A percentile compares a stretch with the other conserved stretches of the same genome.
phyloP scores from a whole-genome alignment of 2,797 vertebrate genomes.

The Xenopus petersii region DNA sequence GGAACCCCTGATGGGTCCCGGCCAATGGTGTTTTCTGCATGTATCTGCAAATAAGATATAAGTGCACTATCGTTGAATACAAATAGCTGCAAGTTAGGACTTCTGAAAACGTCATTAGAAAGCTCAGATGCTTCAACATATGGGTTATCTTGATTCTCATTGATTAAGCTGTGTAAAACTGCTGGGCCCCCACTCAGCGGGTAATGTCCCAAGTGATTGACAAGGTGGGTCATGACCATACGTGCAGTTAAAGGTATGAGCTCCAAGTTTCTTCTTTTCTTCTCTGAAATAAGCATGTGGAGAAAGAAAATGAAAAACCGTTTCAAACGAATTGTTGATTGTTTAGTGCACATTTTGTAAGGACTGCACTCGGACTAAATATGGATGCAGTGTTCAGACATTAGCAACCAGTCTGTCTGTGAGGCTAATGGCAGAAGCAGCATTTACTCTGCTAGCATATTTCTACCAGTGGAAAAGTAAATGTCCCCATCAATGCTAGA shows the following conservation, averaged over 20 bases:
- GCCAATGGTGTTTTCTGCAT: constrained; percentile 61
- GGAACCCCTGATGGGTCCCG: constrained; percentile 54
- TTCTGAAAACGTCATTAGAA: constrained; percentile 91
- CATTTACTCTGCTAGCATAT: too few relatives aligned
- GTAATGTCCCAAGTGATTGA: constrained; percentile 94
- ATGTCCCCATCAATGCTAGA: too few relatives aligned
- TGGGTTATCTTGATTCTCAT: constrained; percentile 90
- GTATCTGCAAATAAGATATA: constrained; percentile 92
- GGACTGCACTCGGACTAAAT: too few relatives aligned
- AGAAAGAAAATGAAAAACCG: too few relatives aligned
- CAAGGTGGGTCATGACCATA: constrained; percentile 95
- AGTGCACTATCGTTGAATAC: constrained; percentile 95
- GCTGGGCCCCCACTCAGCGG: constrained; percentile 88
- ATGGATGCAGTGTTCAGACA: too few relatives aligned
- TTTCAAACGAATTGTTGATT: too few relatives aligned
- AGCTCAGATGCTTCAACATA: constrained; percentile 86
- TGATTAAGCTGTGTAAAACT: constrained; percentile 90
- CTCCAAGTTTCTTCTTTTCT: constrained; percentile 85
- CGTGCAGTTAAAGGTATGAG: constrained; percentile 89
- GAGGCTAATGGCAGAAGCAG: too few relatives aligned
- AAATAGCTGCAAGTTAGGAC: constrained; percentile 94
- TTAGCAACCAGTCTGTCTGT: too few relatives aligned
- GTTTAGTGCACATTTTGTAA: too few relatives aligned
- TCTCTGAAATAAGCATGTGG: constrained; percentile 66
- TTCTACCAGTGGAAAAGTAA: too few relatives aligned